phyloP scores from a whole-genome alignment of 2,797 vertebrate species.

The Scolopax bukidnonensis region DNA sequence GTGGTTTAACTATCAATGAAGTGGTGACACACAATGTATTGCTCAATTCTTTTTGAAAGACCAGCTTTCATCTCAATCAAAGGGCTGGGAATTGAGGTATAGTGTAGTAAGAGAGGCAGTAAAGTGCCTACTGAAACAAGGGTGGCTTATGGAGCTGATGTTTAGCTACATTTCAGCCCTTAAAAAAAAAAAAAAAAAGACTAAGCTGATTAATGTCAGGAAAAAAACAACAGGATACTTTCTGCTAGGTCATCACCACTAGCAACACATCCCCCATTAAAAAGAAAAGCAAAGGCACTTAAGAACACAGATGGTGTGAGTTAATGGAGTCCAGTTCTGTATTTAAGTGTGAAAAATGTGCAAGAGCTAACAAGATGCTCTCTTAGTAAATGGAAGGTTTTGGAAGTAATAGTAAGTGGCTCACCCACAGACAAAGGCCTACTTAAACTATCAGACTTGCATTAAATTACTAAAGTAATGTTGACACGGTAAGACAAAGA shows the following conservation, averaged over 20 bases:
- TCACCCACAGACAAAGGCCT: neutral
- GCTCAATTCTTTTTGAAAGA: neutral
- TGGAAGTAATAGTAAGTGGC: neutral
- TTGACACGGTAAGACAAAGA: neutral
- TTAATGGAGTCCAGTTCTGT: constrained; percentile 36
- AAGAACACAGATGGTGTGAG: constrained; percentile 12
- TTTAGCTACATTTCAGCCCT: neutral
- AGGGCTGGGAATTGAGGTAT: neutral
- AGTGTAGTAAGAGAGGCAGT: neutral
- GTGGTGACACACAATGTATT: neutral
- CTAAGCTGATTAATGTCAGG: neutral
- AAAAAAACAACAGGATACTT: neutral
- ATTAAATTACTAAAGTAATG: neutral
- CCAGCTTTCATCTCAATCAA: neutral
- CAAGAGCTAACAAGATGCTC: neutral
- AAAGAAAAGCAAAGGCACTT: constrained; percentile 9
- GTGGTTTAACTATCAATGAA: neutral
- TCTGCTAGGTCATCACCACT: constrained; percentile 32
- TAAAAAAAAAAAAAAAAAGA: neutral
- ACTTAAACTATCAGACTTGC: neutral
- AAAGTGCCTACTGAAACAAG: neutral
- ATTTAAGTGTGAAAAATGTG: neutral
- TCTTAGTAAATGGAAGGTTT: neutral
- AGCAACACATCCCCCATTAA: neutral
- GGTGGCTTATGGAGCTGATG: neutral